phyloP scores from a whole-genome alignment of 2,888 invertebrate species.

The Harpagoxenus sublaevis region DNA sequence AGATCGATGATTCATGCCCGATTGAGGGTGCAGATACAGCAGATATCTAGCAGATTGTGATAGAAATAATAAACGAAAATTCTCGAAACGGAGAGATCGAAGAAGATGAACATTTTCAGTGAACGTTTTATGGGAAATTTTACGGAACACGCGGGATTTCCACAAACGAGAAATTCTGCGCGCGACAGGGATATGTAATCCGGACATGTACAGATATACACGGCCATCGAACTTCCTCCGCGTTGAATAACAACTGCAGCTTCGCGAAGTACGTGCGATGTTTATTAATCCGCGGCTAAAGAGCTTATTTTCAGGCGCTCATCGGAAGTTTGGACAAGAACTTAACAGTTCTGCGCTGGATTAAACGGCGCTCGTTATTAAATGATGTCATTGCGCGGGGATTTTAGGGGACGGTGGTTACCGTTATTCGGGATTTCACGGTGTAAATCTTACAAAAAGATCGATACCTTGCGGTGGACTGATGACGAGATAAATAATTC shows the following conservation, averaged over 20 bases:
- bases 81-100: background rate
- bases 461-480: conserved; percentile 60
- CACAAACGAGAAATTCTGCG: background rate
- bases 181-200: background rate
- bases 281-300: conserved; percentile 32
- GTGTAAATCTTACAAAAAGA: background rate
- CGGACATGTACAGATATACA: background rate
- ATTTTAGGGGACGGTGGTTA: background rate
- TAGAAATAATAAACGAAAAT: background rate
- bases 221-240: background rate
- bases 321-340: conserved; percentile 19
- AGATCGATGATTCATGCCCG: no score
- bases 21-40: no score
- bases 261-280: conserved; percentile 23
- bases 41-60: no score
- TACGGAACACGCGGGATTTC: background rate
- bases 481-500: conserved; percentile 39
- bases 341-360: conserved; percentile 13
- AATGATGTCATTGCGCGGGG: background rate
- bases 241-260: background rate
- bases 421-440: background rate
- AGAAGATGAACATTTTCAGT: background rate
- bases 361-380: conserved; percentile 33
- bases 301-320: conserved; percentile 27
- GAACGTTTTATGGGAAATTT: background rate